Evolutionary conservation across 1,140 invertebrate species (phyloP).

Genomic region (Caenorhabditis latens): DNA sequence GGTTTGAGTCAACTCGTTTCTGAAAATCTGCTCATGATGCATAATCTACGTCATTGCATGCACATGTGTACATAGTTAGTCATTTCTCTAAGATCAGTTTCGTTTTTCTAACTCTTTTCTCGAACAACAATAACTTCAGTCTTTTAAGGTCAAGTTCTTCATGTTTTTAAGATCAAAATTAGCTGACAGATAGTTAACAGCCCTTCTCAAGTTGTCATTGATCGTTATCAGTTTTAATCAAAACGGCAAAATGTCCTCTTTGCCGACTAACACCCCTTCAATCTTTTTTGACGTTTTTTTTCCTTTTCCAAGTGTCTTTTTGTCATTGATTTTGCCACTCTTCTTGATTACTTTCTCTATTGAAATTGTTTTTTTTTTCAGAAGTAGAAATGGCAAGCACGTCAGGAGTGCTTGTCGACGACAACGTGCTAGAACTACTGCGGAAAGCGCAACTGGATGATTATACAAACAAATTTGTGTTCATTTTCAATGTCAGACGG

Average conservation of each 20-base stretch:
- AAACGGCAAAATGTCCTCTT: constrained; percentile 7
- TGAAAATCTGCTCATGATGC: constrained; percentile 31
- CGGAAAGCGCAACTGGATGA: background rate
- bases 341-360: background rate
- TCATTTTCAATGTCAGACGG: constrained; percentile 25
- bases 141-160: background rate
- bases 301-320: background rate
- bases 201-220: too few relatives aligned
- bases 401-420: constrained; percentile 37
- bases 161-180: background rate
- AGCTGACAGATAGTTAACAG: too few relatives aligned
- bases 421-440: constrained; percentile 23
- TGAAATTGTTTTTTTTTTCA: constrained; percentile 1
- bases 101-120: background rate
- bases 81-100: background rate
- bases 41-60: background rate
- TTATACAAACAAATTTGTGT: background rate
- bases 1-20: constrained; percentile 18
- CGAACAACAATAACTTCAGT: too few relatives aligned
- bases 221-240: background rate
- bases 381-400: constrained; percentile 34
- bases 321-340: background rate
- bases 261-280: constrained; percentile 17
- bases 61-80: constrained; percentile 22
- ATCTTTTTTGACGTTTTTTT: constrained; percentile 4